A percentile compares a stretch with the other conserved stretches of the same genome.
These are phyloP conservation scores for Pollenia griseotomentosa DNA, from an alignment of 2,888 invertebrate genomes.

Conservation along the genomic window DNA sequence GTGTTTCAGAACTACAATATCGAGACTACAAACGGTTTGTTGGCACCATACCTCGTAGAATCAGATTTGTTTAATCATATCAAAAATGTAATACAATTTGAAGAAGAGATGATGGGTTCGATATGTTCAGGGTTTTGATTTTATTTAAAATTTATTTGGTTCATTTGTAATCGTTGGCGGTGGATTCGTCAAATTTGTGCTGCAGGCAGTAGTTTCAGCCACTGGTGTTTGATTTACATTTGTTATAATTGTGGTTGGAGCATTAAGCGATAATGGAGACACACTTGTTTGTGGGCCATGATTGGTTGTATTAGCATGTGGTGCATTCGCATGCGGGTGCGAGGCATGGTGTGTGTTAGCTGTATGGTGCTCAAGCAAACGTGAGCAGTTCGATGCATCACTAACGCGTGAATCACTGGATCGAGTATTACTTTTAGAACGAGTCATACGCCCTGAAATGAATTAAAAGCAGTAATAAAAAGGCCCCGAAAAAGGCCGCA, in stretches of 20 bases:
- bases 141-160: conserved; percentile 82
- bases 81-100: neutral
- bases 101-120: conserved; percentile 7
- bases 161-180: conserved; percentile 76
- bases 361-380: conserved; percentile 82
- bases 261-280: conserved; percentile 70
- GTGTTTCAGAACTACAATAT: conserved; percentile 54
- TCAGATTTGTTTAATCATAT: neutral
- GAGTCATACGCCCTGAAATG: conserved; percentile 83
- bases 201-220: conserved; percentile 77
- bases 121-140: conserved; percentile 36
- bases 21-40: conserved; percentile 52
- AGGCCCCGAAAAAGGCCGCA: conserved; percentile 39
- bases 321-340: conserved; percentile 75
- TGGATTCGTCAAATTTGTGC: conserved; percentile 71
- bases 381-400: conserved; percentile 83
- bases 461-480: conserved; percentile 64
- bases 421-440: conserved; percentile 84
- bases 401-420: conserved; percentile 84
- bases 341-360: conserved; percentile 72
- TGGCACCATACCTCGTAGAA: conserved; percentile 65
- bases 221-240: conserved; percentile 71
- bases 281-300: conserved; percentile 58
- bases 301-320: conserved; percentile 61
- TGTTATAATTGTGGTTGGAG: conserved; percentile 71